Evolutionary conservation across 2,113 vertebrate genomes (phyloP).

Genomic region (Oplegnathus fasciatus): DNA sequence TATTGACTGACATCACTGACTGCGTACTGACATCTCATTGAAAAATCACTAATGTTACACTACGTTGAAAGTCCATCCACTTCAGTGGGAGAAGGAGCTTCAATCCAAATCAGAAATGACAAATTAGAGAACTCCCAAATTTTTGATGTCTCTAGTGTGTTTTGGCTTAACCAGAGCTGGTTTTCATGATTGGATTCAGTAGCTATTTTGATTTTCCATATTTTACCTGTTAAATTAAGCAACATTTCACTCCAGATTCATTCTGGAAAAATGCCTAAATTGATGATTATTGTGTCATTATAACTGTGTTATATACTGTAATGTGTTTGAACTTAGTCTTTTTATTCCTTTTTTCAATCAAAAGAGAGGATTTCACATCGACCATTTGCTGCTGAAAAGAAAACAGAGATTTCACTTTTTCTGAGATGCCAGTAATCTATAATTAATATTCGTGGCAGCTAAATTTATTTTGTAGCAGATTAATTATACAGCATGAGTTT

Average conservation of each 20-base stretch:
- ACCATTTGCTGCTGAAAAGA: not conserved
- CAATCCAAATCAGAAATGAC: not conserved
- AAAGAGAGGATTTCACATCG: not conserved
- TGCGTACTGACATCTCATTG: not conserved
- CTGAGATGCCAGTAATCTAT: not conserved
- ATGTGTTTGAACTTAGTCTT: not conserved
- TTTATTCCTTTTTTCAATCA: not conserved
- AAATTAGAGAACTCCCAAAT: not conserved
- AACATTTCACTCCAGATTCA: not conserved
- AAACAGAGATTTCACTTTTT: not conserved
- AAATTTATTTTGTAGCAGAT: constrained; percentile 37
- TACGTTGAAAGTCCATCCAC: not conserved
- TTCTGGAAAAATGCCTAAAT: not conserved
- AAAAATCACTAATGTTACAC: not conserved
- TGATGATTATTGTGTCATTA: not conserved
- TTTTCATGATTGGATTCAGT: not conserved
- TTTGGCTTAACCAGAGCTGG: not conserved
- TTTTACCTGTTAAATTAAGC: not conserved
- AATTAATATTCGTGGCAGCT: constrained; percentile 7
- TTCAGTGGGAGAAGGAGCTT: not conserved
- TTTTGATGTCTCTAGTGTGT: too few species aligned
- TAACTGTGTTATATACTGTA: not conserved
- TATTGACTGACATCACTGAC: not conserved
- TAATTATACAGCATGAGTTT: constrained; percentile 49
- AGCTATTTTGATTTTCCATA: not conserved